These are phyloP conservation scores for Pteronura brasiliensis DNA, from an alignment of 2,113 vertebrate species.

Conservation along the genomic window DNA sequence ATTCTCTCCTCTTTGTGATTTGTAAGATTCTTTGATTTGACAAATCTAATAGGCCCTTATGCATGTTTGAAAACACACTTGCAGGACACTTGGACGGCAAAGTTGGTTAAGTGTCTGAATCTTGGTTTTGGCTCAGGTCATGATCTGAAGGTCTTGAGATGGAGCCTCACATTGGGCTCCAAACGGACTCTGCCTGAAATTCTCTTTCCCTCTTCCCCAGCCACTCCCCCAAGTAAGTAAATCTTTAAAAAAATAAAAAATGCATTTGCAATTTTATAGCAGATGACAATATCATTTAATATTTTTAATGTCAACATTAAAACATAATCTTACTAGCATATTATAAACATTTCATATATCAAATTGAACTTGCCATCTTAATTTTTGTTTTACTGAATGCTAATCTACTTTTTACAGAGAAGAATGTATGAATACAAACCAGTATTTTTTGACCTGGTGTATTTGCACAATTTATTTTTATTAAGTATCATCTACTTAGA, in stretches of 20 bases:
- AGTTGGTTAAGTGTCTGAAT: not conserved
- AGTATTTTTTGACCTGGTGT: not conserved
- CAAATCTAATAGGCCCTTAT: not conserved
- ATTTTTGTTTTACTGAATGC: not conserved
- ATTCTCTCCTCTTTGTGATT: not conserved
- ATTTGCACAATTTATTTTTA: not conserved
- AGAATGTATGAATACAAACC: not conserved
- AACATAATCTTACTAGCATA: not conserved
- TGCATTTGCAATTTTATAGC: not conserved
- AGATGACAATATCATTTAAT: not conserved
- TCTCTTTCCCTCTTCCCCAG: not conserved
- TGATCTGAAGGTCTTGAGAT: not conserved
- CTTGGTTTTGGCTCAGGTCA: not conserved
- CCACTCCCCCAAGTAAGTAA: not conserved
- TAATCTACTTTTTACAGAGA: not conserved
- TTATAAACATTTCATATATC: not conserved
- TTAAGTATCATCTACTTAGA: not conserved
- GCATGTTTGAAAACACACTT: not conserved
- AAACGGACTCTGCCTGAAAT: not conserved
- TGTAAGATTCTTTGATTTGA: not conserved
- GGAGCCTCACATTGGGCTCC: not conserved
- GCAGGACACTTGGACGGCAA: not conserved
- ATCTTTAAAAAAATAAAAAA: not conserved
- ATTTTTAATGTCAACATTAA: not conserved
- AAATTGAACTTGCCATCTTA: not conserved